Conservation (phyloP, 53 echinoderm and acorn worm species). For the Crossaster papposus region DNA sequence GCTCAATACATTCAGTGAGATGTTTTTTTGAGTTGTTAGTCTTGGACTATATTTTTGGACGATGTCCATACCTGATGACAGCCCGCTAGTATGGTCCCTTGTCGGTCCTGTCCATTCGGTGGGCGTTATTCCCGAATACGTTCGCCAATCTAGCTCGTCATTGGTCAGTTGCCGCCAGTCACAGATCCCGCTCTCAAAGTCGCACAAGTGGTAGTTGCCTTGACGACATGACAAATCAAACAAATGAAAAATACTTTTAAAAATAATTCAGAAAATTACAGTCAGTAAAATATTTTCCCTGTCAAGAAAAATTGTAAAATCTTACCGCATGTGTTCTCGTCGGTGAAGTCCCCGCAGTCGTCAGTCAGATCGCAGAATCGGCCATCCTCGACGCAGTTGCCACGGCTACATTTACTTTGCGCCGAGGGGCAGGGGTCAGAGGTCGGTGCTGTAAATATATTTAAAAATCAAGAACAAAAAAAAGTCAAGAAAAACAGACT, state of each 20-base stretch:
- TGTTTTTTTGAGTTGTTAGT: too few species aligned
- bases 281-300: background rate
- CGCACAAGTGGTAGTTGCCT: conserved; percentile 73
- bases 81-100: conserved; percentile 87
- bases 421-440: conserved; percentile 55
- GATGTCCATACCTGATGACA: conserved; percentile 66
- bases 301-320: background rate
- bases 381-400: conserved; percentile 64
- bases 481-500: background rate
- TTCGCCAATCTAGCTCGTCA: conserved; percentile 88
- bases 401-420: conserved; percentile 63
- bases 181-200: conserved; percentile 86
- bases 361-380: conserved; percentile 66
- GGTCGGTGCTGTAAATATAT: conserved; percentile 37
- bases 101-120: conserved; percentile 86
- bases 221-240: background rate
- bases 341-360: conserved; percentile 68
- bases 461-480: too few species aligned
- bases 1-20: too few species aligned
- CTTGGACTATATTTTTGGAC: background rate
- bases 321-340: conserved; percentile 56
- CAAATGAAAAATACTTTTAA: background rate
- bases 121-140: conserved; percentile 66
- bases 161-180: conserved; percentile 81
- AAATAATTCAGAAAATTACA: background rate